These are phyloP conservation scores for Scolopax bukidnonensis DNA, from an alignment of 2,797 vertebrate species.

Conservation along the genomic window DNA sequence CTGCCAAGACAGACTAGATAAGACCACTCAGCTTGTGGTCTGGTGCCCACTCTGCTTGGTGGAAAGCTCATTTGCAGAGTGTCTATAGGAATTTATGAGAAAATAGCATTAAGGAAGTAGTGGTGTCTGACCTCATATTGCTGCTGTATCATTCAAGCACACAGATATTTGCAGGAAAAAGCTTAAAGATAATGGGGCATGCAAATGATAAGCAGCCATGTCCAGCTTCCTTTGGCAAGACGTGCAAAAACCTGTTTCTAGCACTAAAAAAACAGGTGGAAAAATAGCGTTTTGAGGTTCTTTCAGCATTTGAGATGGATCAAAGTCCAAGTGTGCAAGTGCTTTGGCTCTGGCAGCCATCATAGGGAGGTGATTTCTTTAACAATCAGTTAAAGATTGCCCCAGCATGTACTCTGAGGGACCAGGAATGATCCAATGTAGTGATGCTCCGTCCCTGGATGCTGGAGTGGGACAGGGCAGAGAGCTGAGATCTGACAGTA, in stretches of 20 bases:
- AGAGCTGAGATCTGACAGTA: background rate
- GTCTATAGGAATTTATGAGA: background rate
- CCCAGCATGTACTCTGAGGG: background rate
- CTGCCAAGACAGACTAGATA: background rate
- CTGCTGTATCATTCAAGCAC: background rate
- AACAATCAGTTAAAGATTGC: background rate
- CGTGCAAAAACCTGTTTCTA: no score
- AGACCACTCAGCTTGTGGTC: background rate
- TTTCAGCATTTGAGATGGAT: background rate
- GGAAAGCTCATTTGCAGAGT: background rate
- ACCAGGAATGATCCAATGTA: rapidly evolving
- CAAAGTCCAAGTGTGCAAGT: background rate
- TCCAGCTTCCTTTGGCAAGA: background rate
- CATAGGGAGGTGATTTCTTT: background rate
- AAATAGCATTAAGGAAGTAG: background rate
- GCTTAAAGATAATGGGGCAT: background rate
- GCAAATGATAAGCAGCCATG: rapidly evolving
- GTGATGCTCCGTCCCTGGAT: background rate
- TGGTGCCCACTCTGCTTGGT: background rate
- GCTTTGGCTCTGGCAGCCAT: background rate
- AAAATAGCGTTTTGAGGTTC: no score
- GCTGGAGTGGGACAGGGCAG: background rate
- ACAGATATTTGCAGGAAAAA: background rate
- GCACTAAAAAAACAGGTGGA: no score
- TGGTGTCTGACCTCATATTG: background rate